phyloP scores from a whole-genome alignment of 2,113 vertebrate genomes.

The Saccopteryx bilineata region DNA sequence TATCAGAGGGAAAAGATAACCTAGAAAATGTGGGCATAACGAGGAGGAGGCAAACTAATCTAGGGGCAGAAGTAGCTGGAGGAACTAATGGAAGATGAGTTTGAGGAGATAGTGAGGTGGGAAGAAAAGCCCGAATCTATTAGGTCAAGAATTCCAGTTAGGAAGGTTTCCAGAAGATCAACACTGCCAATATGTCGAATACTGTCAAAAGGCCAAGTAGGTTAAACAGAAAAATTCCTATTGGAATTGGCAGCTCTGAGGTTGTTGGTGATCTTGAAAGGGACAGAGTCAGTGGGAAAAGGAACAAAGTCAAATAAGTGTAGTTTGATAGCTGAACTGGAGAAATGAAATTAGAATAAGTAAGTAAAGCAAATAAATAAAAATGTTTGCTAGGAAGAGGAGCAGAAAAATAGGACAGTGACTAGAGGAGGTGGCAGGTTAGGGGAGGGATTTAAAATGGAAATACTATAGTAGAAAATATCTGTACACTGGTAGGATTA shows the following conservation, averaged over 20 bases:
- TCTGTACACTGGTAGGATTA: neutral
- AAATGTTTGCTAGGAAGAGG: neutral
- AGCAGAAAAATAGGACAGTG: neutral
- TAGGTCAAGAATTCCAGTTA: neutral
- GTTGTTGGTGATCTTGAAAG: conserved; percentile 35
- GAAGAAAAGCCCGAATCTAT: neutral
- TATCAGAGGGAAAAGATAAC: neutral
- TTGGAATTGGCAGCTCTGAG: neutral
- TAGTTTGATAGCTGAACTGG: neutral
- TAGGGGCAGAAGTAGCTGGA: neutral
- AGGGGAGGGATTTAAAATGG: neutral
- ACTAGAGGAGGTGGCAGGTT: neutral
- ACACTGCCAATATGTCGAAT: neutral
- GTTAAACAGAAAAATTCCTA: neutral
- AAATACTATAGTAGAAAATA: neutral
- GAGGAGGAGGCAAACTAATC: neutral
- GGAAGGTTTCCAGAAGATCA: neutral
- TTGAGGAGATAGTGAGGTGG: neutral
- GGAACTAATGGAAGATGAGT: neutral
- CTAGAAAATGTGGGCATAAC: neutral
- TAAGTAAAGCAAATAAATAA: neutral
- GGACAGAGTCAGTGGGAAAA: neutral
- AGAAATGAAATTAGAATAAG: neutral
- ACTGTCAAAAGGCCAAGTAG: neutral
- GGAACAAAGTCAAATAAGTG: neutral